These are phyloP conservation scores for Bombyx mandarina DNA, from an alignment of 1,140 invertebrate species.

Conservation along the genomic window DNA sequence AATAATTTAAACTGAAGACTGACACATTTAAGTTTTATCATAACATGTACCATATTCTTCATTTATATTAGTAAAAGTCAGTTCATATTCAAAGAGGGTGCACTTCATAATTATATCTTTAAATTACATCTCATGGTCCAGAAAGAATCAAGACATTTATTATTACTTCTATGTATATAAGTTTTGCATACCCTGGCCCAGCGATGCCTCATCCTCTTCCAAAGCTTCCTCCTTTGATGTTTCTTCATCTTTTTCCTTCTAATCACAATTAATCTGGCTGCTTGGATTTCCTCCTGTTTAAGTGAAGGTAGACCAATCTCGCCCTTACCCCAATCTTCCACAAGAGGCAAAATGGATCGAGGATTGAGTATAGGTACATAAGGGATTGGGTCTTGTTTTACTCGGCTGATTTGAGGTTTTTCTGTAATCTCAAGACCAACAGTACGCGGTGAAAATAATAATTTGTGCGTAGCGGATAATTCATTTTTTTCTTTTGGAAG, in stretches of 20 bases:
- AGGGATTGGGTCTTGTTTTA: constrained; percentile 42
- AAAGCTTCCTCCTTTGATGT: constrained; percentile 85
- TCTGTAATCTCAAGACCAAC: constrained; percentile 46
- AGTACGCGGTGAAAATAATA: constrained; percentile 34
- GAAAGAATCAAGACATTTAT: too few relatives aligned
- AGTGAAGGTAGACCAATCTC: constrained; percentile 52
- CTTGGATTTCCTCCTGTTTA: constrained; percentile 73
- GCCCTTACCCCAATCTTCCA: constrained; percentile 54
- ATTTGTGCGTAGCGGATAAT: constrained; percentile 4
- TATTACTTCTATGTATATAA: too few relatives aligned
- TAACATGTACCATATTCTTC: too few relatives aligned
- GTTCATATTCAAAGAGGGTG: too few relatives aligned
- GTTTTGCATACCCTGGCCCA: constrained; percentile 74
- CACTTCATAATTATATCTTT: too few relatives aligned
- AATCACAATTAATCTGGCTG: constrained; percentile 82
- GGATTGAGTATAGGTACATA: constrained; percentile 58
- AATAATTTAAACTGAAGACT: too few relatives aligned
- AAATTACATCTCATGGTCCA: too few relatives aligned
- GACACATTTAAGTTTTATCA: too few relatives aligned
- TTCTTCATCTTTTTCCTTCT: constrained; percentile 88
- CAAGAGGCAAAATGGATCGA: constrained; percentile 51
- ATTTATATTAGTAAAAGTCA: too few relatives aligned
- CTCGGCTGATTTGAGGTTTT: constrained; percentile 24
- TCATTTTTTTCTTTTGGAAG: constrained; percentile 27
- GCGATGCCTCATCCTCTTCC: constrained; percentile 82